Conservation (phyloP, 2,113 vertebrate species). For the Herpetotheres cachinnans region DNA sequence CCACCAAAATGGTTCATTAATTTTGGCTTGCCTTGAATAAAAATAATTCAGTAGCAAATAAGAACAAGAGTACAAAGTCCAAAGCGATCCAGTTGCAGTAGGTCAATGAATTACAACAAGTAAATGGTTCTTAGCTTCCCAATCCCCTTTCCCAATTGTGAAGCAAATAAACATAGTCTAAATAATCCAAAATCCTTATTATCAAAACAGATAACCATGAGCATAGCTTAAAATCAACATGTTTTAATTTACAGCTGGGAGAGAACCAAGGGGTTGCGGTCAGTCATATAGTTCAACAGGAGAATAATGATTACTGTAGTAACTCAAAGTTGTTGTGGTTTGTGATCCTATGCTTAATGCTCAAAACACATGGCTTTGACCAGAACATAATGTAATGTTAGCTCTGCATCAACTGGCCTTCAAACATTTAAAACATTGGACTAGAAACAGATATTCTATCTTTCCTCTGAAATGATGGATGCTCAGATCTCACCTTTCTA, state of each 20-base stretch:
- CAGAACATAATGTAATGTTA: not conserved
- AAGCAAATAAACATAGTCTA: not conserved
- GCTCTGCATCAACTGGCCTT: not conserved
- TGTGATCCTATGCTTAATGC: not conserved
- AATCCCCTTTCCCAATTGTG: not conserved
- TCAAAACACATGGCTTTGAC: not conserved
- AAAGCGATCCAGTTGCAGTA: not conserved
- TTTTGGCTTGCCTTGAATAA: not conserved
- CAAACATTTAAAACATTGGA: not conserved
- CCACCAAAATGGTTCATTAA: not conserved
- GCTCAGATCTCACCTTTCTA: not conserved
- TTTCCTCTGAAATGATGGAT: not conserved
- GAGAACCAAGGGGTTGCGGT: not conserved
- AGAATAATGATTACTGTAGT: not conserved
- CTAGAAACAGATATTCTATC: not conserved
- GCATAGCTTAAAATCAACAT: not conserved
- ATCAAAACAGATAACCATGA: not conserved
- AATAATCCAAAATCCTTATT: not conserved
- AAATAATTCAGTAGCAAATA: not conserved
- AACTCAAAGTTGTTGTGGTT: not conserved
- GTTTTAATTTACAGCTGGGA: not conserved
- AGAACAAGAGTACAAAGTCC: not conserved
- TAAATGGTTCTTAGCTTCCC: not conserved
- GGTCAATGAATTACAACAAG: not conserved
- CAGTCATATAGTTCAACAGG: not conserved